Evolutionary conservation across 2,888 invertebrate species (phyloP), one percentile per base, ranked within the genome.

Genomic region (Emesis furor): DNA sequence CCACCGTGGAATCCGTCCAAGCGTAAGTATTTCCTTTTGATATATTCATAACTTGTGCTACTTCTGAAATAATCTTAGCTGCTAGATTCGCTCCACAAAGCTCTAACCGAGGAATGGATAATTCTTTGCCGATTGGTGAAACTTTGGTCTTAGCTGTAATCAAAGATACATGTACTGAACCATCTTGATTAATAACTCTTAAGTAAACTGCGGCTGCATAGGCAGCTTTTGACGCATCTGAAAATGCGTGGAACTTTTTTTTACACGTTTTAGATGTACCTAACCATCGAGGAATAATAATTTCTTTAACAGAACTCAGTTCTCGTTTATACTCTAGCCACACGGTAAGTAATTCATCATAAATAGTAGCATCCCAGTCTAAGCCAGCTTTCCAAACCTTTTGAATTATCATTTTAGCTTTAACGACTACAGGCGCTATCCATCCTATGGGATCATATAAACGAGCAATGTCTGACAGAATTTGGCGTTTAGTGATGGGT

Each of bases 161-260:
- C 8, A 88, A 62, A 37, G 3, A 12, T 3, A 42, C 42, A 42
- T 42, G 12, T 3, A 42, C 14, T 42, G 14, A 59, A 12, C 76
- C 80, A 30, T 32, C 3, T 1, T 30, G 35, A 51, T 88, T 76
- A n/a, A 81, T 59, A 3, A 81, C 37, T 14, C 83, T 65, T 5
- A 82, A 8, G 24, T 86, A 89, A 3, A 88, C 78, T 1, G 84
- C 85, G 14, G 83, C 87, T n/a, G 86, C 87, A 75, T 86, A 88
- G 5, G 87, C 88, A 4, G 30, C 32, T n/a, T 79, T 79, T 2
- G 86, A 88, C 12, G 86, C 84, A 71, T 88, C 88, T 37, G 76
- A 37, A 35, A 87, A 89, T 1, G 78, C 86, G 72, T 87, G 87
- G 5, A 88, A 71, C 69, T 88, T 85, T 2, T 84, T 68, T 14